Percentiles rank a stretch among this genome's conserved stretches.
These are phyloP conservation scores for Xanthorhoe spadicearia DNA, from an alignment of 2,888 invertebrate species.

Conservation along the genomic window DNA sequence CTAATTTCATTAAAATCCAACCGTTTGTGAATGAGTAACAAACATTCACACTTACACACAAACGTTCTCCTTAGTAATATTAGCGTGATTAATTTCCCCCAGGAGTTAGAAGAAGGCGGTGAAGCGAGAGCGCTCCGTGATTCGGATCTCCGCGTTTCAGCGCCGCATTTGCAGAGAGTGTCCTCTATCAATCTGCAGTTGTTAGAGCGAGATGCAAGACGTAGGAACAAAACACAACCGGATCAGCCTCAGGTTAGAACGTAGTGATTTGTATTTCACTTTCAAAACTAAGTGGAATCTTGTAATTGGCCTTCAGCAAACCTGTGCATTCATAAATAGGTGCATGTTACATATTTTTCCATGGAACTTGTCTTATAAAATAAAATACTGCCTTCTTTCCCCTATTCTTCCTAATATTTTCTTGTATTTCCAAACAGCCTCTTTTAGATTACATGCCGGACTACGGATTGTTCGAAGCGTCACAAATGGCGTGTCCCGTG, in stretches of 20 bases:
- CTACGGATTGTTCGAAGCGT: slow-evolving; percentile 98
- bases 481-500: slow-evolving; percentile 98
- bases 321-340: too few relatives aligned
- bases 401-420: not conserved
- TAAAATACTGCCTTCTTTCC: too few relatives aligned
- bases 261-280: too few relatives aligned
- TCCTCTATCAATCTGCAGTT: slow-evolving; percentile 93
- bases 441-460: slow-evolving; percentile 94
- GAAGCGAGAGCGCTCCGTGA: slow-evolving; percentile 89
- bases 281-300: too few relatives aligned
- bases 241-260: slow-evolving; percentile 74
- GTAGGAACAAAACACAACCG: slow-evolving; percentile 84
- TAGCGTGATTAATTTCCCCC: too few relatives aligned
- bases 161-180: slow-evolving; percentile 92
- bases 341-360: too few relatives aligned
- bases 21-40: too few relatives aligned
- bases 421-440: slow-evolving; percentile 57
- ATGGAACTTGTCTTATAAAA: too few relatives aligned
- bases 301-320: too few relatives aligned
- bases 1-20: too few relatives aligned
- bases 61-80: too few relatives aligned
- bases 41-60: too few relatives aligned
- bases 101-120: slow-evolving; percentile 89
- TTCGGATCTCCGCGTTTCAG: slow-evolving; percentile 89
- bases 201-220: slow-evolving; percentile 89